Evolutionary conservation across 2,888 invertebrate species (phyloP).

Genomic region (Pelosia muscerda): DNA sequence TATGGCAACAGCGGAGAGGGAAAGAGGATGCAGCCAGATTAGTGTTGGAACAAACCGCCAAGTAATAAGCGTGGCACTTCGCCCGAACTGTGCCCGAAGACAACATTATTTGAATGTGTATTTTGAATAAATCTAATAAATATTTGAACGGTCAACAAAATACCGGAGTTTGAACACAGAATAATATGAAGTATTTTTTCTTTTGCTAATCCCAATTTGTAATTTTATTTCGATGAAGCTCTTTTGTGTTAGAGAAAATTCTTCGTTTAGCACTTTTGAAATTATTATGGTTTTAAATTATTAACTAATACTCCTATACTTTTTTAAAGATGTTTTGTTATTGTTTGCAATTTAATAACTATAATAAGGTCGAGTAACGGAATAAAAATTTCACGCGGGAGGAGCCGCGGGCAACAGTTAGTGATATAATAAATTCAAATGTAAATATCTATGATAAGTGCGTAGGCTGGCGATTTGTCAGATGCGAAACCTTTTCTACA

Average conservation of each 20-base stretch:
- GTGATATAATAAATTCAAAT: not conserved
- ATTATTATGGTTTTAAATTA: too few species aligned
- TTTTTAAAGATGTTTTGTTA: too few species aligned
- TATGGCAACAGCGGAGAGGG: not conserved
- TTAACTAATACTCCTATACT: too few species aligned
- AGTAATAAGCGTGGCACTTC: not conserved
- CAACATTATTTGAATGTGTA: too few species aligned
- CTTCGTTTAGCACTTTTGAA: too few species aligned
- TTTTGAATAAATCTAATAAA: not conserved
- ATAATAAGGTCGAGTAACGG: too few species aligned
- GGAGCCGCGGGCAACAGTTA: not conserved
- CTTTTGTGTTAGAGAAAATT: too few species aligned
- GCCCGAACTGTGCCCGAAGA: not conserved
- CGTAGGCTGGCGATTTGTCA: constrained; percentile 18
- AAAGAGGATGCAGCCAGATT: not conserved
- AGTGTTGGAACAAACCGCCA: not conserved
- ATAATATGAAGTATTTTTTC: not conserved
- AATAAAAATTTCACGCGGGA: too few species aligned
- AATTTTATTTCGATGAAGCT: not conserved
- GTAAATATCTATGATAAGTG: not conserved
- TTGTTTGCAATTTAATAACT: too few species aligned
- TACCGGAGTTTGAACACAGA: not conserved
- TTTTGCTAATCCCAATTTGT: too few species aligned
- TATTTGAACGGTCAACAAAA: not conserved
- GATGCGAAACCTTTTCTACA: constrained; percentile 30